phyloP scores from a whole-genome alignment of 2,113 vertebrate species.

The Eulacestoma nigropectus region DNA sequence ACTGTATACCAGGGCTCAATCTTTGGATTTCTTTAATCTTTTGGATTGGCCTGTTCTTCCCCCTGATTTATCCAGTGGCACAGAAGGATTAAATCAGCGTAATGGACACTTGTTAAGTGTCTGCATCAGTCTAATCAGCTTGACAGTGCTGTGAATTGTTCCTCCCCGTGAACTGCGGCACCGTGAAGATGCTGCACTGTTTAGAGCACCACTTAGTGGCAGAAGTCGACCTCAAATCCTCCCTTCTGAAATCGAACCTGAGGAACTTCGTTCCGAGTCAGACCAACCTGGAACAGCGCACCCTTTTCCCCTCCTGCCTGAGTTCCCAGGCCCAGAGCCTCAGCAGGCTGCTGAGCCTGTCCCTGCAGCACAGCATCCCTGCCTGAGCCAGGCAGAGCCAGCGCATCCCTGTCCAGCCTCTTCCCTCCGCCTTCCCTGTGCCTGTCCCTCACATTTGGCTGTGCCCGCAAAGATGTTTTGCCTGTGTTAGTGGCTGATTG shows the following conservation, averaged over 20 bases:
- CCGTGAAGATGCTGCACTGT: not conserved
- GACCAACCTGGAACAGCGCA: not conserved
- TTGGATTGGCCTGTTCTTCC: conserved; percentile 7
- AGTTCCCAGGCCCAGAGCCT: not conserved
- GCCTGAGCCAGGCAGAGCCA: rapidly evolving
- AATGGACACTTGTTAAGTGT: not conserved
- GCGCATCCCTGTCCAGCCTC: not conserved
- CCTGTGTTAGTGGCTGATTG: not conserved
- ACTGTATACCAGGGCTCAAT: not conserved
- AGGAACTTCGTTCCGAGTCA: not conserved
- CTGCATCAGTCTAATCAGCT: not conserved
- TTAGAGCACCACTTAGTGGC: conserved; percentile 64
- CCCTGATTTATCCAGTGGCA: not conserved
- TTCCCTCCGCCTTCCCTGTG: rapidly evolving
- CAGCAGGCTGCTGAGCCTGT: rapidly evolving
- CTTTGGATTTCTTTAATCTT: conserved; percentile 21
- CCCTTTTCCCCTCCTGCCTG: not conserved
- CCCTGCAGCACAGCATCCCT: not conserved
- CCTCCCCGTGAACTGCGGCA: not conserved
- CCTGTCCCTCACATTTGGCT: rapidly evolving
- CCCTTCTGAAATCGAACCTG: not conserved
- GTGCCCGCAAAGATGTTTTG: not conserved
- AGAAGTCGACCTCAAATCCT: not conserved
- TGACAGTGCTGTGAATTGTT: not conserved
- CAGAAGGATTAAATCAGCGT: not conserved